These are phyloP conservation scores for Lycocorax pyrrhopterus DNA, from an alignment of 2,113 vertebrate species.

Conservation along the genomic window DNA sequence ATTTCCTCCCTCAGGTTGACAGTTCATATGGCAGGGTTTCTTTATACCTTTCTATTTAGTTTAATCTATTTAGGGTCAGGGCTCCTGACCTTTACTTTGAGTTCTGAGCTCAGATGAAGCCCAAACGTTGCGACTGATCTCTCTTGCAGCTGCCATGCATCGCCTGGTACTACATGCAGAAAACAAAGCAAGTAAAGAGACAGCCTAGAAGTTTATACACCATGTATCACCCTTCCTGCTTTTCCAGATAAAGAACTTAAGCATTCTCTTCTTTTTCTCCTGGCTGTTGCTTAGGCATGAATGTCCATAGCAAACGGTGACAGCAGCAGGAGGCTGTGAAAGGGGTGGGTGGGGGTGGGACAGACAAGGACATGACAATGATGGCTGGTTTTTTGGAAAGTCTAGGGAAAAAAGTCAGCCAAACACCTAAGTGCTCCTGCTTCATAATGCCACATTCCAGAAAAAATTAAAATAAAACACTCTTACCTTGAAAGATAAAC, in stretches of 20 bases:
- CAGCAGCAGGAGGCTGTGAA: background rate
- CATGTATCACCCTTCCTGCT: background rate
- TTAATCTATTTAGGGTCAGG: background rate
- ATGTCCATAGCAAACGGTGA: background rate
- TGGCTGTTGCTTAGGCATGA: background rate
- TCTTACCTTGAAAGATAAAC: background rate
- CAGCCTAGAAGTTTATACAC: background rate
- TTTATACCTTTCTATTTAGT: background rate
- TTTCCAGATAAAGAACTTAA: background rate
- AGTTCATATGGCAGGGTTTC: background rate
- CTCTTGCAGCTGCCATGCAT: background rate
- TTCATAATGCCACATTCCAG: background rate
- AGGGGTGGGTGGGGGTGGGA: fast-evolving
- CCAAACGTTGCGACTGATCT: background rate
- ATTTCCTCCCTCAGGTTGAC: background rate
- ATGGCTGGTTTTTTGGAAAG: background rate
- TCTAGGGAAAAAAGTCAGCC: background rate
- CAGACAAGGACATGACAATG: fast-evolving
- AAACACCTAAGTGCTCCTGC: background rate
- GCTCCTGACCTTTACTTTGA: background rate
- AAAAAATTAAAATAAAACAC: background rate
- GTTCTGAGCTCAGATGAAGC: background rate
- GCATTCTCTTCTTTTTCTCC: background rate
- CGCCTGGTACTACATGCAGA: background rate
- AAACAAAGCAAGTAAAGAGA: background rate